These are phyloP conservation scores for Epizoanthus scotinus DNA, from an alignment of 92 coral and sea anemone species.

Conservation along the genomic window DNA sequence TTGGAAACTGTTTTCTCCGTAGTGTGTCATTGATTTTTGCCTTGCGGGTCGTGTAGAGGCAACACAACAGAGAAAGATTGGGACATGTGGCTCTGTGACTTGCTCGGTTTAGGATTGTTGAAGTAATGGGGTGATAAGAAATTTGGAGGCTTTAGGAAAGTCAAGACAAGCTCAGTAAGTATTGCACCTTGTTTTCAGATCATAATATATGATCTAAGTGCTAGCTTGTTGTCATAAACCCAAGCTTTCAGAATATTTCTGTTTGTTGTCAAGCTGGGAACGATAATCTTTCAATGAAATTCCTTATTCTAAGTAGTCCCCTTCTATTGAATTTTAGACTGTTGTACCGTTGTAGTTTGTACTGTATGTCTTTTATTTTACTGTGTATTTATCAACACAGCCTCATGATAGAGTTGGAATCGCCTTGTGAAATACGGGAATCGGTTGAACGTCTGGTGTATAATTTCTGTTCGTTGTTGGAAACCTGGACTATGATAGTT, in stretches of 20 bases:
- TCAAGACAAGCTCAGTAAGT: constrained; percentile 18
- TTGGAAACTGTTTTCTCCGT: constrained; percentile 13
- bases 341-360: neutral
- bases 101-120: neutral
- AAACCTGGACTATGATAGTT: neutral
- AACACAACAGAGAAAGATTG: constrained; percentile 2
- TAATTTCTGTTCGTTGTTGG: neutral
- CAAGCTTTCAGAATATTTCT: neutral
- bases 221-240: neutral
- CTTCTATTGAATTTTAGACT: neutral
- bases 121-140: constrained; percentile 21
- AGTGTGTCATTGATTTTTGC: neutral
- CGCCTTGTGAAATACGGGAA: neutral
- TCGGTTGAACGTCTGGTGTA: neutral
- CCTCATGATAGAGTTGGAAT: neutral
- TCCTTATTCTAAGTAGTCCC: neutral
- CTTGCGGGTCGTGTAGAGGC: constrained; percentile 10
- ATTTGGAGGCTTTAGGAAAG: neutral
- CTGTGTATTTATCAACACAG: neutral
- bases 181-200: neutral
- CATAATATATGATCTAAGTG: neutral
- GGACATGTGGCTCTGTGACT: constrained; percentile 22
- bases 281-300: constrained; percentile 21
- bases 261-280: neutral
- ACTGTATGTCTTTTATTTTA: neutral